Base-by-base conservation (phyloP, 2,888 invertebrate genomes). In the Mellilla xanthometata region DNA sequence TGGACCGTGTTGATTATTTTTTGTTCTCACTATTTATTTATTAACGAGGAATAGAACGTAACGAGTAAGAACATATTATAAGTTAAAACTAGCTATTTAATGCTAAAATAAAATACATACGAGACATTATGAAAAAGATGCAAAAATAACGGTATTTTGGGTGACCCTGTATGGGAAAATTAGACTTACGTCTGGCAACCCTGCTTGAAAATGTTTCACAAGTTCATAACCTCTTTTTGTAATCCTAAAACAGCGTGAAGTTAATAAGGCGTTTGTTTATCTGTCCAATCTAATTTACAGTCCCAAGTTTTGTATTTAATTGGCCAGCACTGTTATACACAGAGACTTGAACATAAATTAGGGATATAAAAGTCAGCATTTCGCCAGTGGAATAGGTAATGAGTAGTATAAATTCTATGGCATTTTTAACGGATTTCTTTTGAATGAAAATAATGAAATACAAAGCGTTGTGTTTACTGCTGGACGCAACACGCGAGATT, bases 271-370 rank as follows among this genome's bases (percentile, higher is more conserved):
- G 50, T 52, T 55, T 58, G 58, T 58, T 55, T 58, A 58, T 58
- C 58, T 54, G 49, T 47, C 48, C 55, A 46, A 58, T 58, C 58
- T 58, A 55, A 58, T 58, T 55, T 58, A 58, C 55, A 49, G 46
- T 46, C 49, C 48, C 49, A 49, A 54, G 51, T 58, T 55, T 54
- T 49, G 55, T 55, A 54, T 54, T 53, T 58, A 58, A 55, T 58
- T 58, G 55, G 55, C 30, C 49, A 32, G 49, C 55, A 36, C 36
- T 28, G 36, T 28, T 36, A 5, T 28, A 48, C 41, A 39, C 49
- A 49, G 53, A 49, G 48, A 53, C 38, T 52, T 51, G 42, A 39
- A 40, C 38, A 49, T 52, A 55, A 52, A 55, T 55, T 44, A 55
- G 30, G 40, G 49, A 48, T 50, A 50, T 52, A 55, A 55, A 55